Evolutionary conservation across 2,113 vertebrate genomes (phyloP).

Genomic region (Picathartes gymnocephalus): DNA sequence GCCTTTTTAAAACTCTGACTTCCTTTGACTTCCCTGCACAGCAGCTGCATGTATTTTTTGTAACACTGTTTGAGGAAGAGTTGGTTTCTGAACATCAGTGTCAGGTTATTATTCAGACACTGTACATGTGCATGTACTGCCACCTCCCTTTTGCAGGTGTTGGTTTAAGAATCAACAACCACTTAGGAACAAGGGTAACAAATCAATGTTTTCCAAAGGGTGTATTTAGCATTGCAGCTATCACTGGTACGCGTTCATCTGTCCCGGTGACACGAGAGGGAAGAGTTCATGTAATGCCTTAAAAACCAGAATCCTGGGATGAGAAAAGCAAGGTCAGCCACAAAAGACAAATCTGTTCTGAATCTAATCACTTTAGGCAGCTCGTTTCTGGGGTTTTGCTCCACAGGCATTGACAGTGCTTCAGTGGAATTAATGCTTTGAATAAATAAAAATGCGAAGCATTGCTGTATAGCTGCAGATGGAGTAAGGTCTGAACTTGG

Average conservation of each 20-base stretch:
- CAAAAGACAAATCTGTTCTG: neutral
- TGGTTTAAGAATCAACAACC: neutral
- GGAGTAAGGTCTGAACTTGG: neutral
- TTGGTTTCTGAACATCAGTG: neutral
- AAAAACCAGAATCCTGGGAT: neutral
- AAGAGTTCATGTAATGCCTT: neutral
- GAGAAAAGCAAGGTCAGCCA: neutral
- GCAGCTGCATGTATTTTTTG: neutral
- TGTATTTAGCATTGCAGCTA: neutral
- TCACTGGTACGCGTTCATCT: rapidly evolving
- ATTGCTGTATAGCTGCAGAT: neutral
- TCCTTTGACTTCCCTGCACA: neutral
- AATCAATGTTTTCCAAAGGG: neutral
- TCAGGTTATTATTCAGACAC: neutral
- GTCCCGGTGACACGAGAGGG: rapidly evolving
- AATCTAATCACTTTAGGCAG: neutral
- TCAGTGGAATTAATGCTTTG: neutral
- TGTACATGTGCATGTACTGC: neutral
- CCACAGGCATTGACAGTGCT: neutral
- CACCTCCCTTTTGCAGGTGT: neutral
- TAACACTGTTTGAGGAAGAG: neutral
- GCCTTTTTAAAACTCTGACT: neutral
- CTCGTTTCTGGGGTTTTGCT: neutral
- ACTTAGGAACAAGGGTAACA: neutral
- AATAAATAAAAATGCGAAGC: neutral